Percentiles rank a stretch among this genome's conserved stretches.
These are phyloP conservation scores for Cydia fagiglandana DNA, from an alignment of 1,140 invertebrate genomes.

Conservation along the genomic window DNA sequence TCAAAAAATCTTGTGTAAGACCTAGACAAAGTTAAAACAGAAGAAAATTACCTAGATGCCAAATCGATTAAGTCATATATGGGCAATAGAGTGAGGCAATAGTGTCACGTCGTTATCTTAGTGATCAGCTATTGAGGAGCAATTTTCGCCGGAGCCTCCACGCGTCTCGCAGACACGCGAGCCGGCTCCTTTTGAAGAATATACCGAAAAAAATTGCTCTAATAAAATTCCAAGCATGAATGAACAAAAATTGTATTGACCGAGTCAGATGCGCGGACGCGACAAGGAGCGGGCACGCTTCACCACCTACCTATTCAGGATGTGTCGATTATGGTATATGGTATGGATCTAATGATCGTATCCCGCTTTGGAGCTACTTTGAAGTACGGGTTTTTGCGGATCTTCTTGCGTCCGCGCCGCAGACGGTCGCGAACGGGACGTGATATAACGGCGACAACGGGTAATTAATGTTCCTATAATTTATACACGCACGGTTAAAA, in stretches of 20 bases:
- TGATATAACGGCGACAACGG: conserved; percentile 68
- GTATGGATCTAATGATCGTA: conserved; percentile 72
- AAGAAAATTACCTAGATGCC: conserved; percentile 15
- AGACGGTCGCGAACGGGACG: conserved; percentile 63
- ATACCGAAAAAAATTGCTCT: conserved; percentile 34
- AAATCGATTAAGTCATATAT: conserved; percentile 22
- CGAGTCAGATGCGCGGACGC: conserved; percentile 41
- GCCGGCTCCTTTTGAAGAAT: conserved; percentile 32
- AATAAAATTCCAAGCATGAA: conserved; percentile 58
- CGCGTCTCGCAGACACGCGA: conserved; percentile 8
- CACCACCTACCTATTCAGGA: conserved; percentile 74
- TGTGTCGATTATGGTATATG: conserved; percentile 74
- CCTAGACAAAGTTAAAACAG: neutral
- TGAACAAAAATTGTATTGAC: conserved; percentile 57
- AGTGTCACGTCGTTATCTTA: conserved; percentile 23
- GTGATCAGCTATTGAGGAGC: conserved; percentile 13
- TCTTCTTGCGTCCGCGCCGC: conserved; percentile 56
- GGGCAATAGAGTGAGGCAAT: conserved; percentile 17
- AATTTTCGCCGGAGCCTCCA: conserved; percentile 5
- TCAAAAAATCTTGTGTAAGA: too few relatives aligned
- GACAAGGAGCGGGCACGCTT: conserved; percentile 62
- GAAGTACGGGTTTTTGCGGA: conserved; percentile 62
- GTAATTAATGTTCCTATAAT: conserved; percentile 41
- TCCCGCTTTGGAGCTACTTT: conserved; percentile 64
- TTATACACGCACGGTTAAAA: conserved; percentile 16